Evolutionary conservation across 2,888 invertebrate species (phyloP).

Genomic region (Ashinkailepas kermadecensis): DNA sequence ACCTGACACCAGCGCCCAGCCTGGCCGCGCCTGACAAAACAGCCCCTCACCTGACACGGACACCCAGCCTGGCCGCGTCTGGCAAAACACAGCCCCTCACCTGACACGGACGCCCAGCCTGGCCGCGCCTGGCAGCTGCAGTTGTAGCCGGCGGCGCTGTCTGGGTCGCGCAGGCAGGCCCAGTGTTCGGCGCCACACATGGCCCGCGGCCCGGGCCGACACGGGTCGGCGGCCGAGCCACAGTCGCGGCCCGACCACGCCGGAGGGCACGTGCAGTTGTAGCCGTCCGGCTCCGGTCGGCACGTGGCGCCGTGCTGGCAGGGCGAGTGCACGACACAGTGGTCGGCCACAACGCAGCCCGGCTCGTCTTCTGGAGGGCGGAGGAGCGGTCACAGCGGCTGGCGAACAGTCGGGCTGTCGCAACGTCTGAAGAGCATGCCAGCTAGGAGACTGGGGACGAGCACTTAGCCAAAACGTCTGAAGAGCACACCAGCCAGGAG

Average conservation of each 20-base stretch:
- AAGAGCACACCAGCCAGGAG: too few relatives aligned
- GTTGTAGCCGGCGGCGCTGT: neutral
- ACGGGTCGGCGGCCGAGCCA: neutral
- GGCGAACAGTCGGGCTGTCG: too few relatives aligned
- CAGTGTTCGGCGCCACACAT: neutral
- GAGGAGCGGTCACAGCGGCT: too few relatives aligned
- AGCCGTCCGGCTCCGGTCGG: neutral
- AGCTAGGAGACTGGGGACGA: too few relatives aligned
- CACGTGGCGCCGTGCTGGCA: constrained; percentile 2
- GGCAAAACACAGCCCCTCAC: neutral
- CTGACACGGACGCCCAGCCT: constrained; percentile 19
- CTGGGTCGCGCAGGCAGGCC: neutral
- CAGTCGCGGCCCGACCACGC: neutral
- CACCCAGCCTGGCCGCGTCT: too few relatives aligned
- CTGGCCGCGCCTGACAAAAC: too few relatives aligned
- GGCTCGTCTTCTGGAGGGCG: neutral
- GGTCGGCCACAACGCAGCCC: neutral
- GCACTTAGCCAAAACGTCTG: too few relatives aligned
- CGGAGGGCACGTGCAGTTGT: neutral
- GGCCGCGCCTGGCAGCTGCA: constrained; percentile 1
- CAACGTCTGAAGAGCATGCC: too few relatives aligned
- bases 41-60: too few relatives aligned
- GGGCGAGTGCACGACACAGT: neutral
- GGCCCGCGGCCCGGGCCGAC: neutral
- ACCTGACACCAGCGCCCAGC: too few relatives aligned